Evolutionary conservation across 2,797 vertebrate genomes (phyloP).

Genomic region (Fistularia tabacaria): DNA sequence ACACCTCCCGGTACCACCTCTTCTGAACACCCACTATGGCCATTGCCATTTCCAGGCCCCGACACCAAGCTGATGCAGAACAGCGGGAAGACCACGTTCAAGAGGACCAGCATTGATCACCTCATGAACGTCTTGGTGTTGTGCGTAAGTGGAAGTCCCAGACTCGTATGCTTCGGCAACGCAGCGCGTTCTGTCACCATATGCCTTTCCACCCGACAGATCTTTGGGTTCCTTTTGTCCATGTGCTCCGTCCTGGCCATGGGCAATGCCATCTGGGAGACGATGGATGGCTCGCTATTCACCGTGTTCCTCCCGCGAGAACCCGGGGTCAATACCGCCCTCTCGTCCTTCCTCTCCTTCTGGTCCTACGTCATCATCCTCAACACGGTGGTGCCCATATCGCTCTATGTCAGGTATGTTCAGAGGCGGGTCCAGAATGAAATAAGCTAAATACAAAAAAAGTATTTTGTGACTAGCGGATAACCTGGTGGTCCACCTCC

Average conservation of each 20-base stretch:
- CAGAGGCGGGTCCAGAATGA: not conserved
- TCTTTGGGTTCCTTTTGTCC: slow-evolving; percentile 83
- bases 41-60: slow-evolving; percentile 76
- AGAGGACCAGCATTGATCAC: slow-evolving; percentile 89
- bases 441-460: too few species aligned
- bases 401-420: slow-evolving; percentile 90
- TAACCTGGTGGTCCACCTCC: not conserved
- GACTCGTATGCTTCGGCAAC: not conserved
- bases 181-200: too few species aligned
- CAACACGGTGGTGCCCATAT: slow-evolving; percentile 94
- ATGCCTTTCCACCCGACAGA: slow-evolving; percentile 64
- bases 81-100: slow-evolving; percentile 85
- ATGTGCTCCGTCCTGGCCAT: slow-evolving; percentile 86
- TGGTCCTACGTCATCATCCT: slow-evolving; percentile 96
- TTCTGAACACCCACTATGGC: not conserved
- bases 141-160: slow-evolving; percentile 78
- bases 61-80: slow-evolving; percentile 99
- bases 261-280: slow-evolving; percentile 87
- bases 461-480: too few species aligned
- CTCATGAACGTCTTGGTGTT: slow-evolving; percentile 92
- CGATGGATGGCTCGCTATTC: slow-evolving; percentile 78
- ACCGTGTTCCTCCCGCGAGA: slow-evolving; percentile 81
- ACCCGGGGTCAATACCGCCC: slow-evolving; percentile 60
- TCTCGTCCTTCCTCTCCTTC: slow-evolving; percentile 84
- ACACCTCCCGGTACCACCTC: too few species aligned